Evolutionary conservation across 2,888 invertebrate genomes (phyloP).

Genomic region (Caenorhabditis sp.): DNA sequence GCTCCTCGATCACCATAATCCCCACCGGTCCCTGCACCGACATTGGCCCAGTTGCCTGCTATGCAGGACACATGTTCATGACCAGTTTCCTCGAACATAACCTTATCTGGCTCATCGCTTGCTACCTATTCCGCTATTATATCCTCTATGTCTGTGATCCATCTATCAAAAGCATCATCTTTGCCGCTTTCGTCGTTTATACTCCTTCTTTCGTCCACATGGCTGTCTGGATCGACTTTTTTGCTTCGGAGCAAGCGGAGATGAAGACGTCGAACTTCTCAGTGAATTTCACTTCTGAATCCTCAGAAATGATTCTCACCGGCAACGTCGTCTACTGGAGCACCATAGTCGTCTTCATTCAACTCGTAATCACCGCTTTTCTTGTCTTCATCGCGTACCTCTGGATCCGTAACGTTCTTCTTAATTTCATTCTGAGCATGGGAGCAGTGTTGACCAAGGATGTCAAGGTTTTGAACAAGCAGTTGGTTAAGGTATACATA

Average conservation of each 20-base stretch:
- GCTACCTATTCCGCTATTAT: conserved; percentile 57
- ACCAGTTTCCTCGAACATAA: conserved; percentile 52
- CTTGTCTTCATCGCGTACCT: conserved; percentile 34
- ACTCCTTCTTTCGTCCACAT: conserved; percentile 38
- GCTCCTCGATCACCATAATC: conserved; percentile 29
- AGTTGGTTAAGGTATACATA: conserved; percentile 41
- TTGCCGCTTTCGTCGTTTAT: conserved; percentile 42
- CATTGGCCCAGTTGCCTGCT: conserved; percentile 38
- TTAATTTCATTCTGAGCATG: conserved; percentile 50
- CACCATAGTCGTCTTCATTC: conserved; percentile 31
- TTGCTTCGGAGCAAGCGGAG: conserved; percentile 25
- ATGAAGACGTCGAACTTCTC: not conserved
- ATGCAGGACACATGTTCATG: conserved; percentile 54
- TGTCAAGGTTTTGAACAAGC: conserved; percentile 44
- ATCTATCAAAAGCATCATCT: conserved; percentile 45
- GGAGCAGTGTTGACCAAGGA: conserved; percentile 35
- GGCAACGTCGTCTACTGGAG: conserved; percentile 45
- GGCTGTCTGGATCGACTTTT: conserved; percentile 44
- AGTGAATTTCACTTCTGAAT: not conserved
- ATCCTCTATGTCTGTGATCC: conserved; percentile 50
- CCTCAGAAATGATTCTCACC: conserved; percentile 18
- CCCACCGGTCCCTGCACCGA: conserved; percentile 30
- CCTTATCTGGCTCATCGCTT: conserved; percentile 54
- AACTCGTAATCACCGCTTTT: conserved; percentile 40
- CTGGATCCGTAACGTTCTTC: conserved; percentile 48